Evolutionary conservation across 2,113 vertebrate species (phyloP).

Genomic region (Hypocryptadius cinnamomeus): DNA sequence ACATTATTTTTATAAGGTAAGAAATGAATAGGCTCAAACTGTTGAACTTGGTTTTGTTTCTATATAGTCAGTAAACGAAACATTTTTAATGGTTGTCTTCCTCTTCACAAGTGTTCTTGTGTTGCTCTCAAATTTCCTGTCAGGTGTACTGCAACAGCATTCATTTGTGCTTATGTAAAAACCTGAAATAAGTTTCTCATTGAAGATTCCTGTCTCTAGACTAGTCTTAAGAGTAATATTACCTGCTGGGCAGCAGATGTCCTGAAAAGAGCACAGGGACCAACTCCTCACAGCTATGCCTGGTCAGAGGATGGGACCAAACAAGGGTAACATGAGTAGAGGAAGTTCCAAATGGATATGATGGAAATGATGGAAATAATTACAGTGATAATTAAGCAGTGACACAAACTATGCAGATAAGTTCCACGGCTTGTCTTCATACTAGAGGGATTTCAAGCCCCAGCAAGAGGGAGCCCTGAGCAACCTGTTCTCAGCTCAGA

Average conservation of each 20-base stretch:
- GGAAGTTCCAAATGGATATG: neutral
- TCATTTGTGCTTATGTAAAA: neutral
- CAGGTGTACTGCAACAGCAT: neutral
- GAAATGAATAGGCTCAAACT: neutral
- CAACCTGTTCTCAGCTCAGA: neutral
- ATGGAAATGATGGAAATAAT: neutral
- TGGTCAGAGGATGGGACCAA: neutral
- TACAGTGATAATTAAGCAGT: neutral
- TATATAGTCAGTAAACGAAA: neutral
- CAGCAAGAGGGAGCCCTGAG: neutral
- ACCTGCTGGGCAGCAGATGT: neutral
- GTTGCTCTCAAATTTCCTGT: neutral
- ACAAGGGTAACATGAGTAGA: neutral
- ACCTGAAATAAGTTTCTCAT: neutral
- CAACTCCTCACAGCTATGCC: neutral
- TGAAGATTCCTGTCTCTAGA: neutral
- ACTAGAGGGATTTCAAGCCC: neutral
- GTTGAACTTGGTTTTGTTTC: neutral
- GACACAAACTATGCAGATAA: rapidly evolving
- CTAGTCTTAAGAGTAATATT: neutral
- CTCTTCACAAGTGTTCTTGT: neutral
- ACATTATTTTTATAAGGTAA: neutral
- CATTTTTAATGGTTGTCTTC: neutral
- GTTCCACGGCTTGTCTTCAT: neutral
- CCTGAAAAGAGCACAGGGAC: neutral